Conservation (phyloP, 2,888 invertebrate species). For the Balanococcus diminutus region DNA sequence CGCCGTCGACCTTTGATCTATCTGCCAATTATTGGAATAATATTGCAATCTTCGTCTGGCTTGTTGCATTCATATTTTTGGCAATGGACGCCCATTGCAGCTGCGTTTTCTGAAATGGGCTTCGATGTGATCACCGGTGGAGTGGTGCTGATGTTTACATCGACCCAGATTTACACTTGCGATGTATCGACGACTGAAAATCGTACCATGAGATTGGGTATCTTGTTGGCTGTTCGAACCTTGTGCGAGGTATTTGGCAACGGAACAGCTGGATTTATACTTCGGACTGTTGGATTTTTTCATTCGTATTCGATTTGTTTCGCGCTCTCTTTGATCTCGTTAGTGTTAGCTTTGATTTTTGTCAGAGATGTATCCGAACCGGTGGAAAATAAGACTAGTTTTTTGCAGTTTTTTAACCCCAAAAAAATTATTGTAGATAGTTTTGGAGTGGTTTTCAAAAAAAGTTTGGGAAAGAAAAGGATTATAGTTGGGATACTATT, state of each 20-base stretch:
- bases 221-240: neutral
- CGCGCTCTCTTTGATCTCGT: neutral
- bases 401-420: neutral
- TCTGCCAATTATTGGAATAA: slow-evolving; percentile 57
- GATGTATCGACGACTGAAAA: neutral
- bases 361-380: too few species aligned
- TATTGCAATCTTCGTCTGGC: neutral
- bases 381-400: neutral
- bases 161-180: neutral
- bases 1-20: slow-evolving; percentile 57
- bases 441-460: neutral
- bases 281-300: slow-evolving; percentile 35
- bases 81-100: slow-evolving; percentile 58
- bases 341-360: too few species aligned
- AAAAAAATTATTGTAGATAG: too few species aligned
- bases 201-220: neutral
- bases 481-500: too few species aligned
- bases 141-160: neutral
- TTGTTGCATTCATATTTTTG: slow-evolving; percentile 56
- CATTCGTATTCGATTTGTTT: neutral
- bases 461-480: neutral
- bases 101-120: slow-evolving; percentile 56
- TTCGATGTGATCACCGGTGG: neutral
- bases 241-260: neutral
- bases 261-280: neutral